Evolutionary conservation across 2,113 vertebrate species (phyloP), one percentile per base, ranked within the genome.

Genomic region (Plotosus lineatus): DNA sequence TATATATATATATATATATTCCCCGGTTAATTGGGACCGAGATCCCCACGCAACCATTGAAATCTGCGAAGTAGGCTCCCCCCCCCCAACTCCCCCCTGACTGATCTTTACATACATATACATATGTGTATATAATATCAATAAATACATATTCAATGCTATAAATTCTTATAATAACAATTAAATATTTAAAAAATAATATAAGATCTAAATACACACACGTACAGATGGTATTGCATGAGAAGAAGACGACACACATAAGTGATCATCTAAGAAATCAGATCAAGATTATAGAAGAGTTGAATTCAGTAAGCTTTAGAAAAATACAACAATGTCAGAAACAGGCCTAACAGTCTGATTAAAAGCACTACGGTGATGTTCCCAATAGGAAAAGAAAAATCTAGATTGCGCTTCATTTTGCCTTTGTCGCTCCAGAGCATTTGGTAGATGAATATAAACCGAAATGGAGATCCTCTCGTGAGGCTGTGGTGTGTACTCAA

Each of bases 191-290:
- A n/a, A n/a, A n/a, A n/a, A n/a, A n/a, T n/a, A n/a, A n/a, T n/a
- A n/a, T n/a, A n/a, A n/a, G n/a, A n/a, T n/a, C n/a, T n/a, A n/a
- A n/a, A n/a, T n/a, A n/a, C n/a, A n/a, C n/a, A n/a, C n/a, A n/a
- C n/a, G n/a, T n/a, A n/a, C n/a, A n/a, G n/a, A n/a, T n/a, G n/a
- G n/a, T 75, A 31, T 58, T 8, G 26, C 28, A 15, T 60, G 26
- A 74, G n/a, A 38, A 46, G 53, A 40, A 55, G 53, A 76, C 38
- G n/a, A n/a, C n/a, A n/a, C n/a, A n/a, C 31, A 77, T 73, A 81
- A 68, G n/a, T 69, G n/a, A 69, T 80, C 75, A 58, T 42, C 79
- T 78, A 75, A 78, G 75, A 74, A 81, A 81, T 75, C 69, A 56
- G 55, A 81, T 71, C 58, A 81, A 78, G 78, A 56, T 42, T 5